Evolutionary conservation across 2,113 vertebrate genomes (phyloP).

Genomic region (Amblyopsis rosae): DNA sequence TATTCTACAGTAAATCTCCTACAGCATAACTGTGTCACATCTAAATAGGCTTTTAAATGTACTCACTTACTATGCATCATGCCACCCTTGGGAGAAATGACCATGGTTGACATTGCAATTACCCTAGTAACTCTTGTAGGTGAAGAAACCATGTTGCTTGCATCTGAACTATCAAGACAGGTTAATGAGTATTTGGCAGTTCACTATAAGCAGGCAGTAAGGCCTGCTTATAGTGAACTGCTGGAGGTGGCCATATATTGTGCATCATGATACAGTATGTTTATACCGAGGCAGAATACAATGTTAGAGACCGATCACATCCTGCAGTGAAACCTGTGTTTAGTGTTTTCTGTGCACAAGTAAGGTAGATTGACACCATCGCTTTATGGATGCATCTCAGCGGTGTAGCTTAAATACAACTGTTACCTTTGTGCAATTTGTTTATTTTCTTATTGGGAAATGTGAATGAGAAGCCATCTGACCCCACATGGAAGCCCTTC

Average conservation of each 20-base stretch:
- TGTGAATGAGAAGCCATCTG: conserved; percentile 1
- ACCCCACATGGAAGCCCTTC: conserved; percentile 9
- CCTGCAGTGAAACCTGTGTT: not conserved
- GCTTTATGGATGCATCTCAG: no score
- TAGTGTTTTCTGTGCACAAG: not conserved
- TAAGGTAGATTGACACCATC: not conserved
- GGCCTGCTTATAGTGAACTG: no score
- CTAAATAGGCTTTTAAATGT: conserved; percentile 17
- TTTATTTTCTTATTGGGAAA: conserved; percentile 1
- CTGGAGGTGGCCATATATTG: no score
- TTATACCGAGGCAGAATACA: not conserved
- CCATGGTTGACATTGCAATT: no score
- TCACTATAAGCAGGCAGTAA: not conserved
- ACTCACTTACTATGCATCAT: not conserved
- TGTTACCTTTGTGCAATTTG: not conserved
- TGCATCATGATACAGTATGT: not conserved
- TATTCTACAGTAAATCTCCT: no score
- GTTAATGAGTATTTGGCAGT: not conserved
- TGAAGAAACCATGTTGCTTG: no score
- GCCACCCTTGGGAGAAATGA: no score
- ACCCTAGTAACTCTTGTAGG: no score
- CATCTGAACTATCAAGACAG: no score
- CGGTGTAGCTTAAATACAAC: no score
- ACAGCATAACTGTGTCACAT: conserved; percentile 1
- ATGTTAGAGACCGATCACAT: not conserved